These are phyloP conservation scores for Trichonephila inaurata DNA, from an alignment of 1,140 invertebrate genomes.

Conservation along the genomic window DNA sequence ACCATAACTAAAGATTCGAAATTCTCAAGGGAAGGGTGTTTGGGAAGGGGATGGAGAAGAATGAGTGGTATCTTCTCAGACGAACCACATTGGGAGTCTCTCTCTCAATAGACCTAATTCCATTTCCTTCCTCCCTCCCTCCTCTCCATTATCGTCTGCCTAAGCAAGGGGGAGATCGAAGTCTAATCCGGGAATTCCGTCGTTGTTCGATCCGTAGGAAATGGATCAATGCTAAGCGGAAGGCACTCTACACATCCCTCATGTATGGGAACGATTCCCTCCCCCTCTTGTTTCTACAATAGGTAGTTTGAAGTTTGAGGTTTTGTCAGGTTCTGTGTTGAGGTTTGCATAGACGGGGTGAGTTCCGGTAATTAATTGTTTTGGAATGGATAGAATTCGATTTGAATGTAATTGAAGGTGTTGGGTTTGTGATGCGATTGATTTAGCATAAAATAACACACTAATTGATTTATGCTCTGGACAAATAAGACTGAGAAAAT, in stretches of 20 bases:
- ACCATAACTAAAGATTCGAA: constrained; percentile 10
- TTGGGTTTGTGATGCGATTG: too few species aligned
- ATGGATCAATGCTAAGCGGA: constrained; percentile 49
- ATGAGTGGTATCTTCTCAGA: neutral
- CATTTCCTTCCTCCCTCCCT: neutral
- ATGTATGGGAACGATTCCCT: neutral
- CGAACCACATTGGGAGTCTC: neutral
- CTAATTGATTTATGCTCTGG: too few species aligned
- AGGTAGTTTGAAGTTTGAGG: neutral
- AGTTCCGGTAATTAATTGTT: neutral
- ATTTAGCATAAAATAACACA: too few species aligned
- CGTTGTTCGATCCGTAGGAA: constrained; percentile 34
- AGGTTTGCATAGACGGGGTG: neutral
- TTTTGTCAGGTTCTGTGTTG: neutral
- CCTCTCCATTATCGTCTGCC: constrained; percentile 13
- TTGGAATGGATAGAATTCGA: too few species aligned
- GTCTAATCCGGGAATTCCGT: constrained; percentile 47
- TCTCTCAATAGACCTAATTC: constrained; percentile 39
- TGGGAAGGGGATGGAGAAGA: neutral
- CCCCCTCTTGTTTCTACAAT: neutral
- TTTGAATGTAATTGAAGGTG: too few species aligned
- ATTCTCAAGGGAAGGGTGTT: neutral
- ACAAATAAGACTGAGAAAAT: too few species aligned
- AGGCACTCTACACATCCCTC: neutral
- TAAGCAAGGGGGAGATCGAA: constrained; percentile 12